These are phyloP conservation scores for Alouatta caraya DNA, from an alignment of 2,797 vertebrate genomes.

Conservation along the genomic window DNA sequence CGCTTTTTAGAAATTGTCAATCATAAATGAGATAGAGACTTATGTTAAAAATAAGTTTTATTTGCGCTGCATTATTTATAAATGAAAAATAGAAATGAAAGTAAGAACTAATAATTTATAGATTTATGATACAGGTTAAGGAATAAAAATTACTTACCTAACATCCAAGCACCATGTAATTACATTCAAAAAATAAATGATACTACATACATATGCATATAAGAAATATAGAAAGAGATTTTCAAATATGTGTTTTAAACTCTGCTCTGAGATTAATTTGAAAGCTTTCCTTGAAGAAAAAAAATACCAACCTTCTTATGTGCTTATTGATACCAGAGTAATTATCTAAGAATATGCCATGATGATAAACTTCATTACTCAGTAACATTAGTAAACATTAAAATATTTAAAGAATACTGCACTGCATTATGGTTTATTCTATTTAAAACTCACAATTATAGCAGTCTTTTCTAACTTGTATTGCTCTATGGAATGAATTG, in stretches of 20 bases:
- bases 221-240: constrained; percentile 31
- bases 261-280: constrained; percentile 36
- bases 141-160: constrained; percentile 48
- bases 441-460: constrained; percentile 69
- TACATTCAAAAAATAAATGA: constrained; percentile 46
- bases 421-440: constrained; percentile 59
- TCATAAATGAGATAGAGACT: neutral
- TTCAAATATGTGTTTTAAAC: constrained; percentile 43
- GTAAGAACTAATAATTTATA: constrained; percentile 22
- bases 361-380: constrained; percentile 74
- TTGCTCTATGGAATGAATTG: constrained; percentile 66
- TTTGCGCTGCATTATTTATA: neutral
- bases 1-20: neutral
- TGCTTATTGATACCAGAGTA: constrained; percentile 46
- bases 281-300: constrained; percentile 42
- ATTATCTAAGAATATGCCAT: constrained; percentile 70
- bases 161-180: constrained; percentile 8
- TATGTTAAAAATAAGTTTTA: constrained; percentile 1
- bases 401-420: constrained; percentile 74
- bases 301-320: neutral
- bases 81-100: constrained; percentile 32
- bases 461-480: constrained; percentile 53
- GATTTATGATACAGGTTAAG: neutral
- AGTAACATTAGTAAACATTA: constrained; percentile 74
- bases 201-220: neutral